These are phyloP conservation scores for Chesias legatella DNA, from an alignment of 2,888 invertebrate species.

Conservation along the genomic window DNA sequence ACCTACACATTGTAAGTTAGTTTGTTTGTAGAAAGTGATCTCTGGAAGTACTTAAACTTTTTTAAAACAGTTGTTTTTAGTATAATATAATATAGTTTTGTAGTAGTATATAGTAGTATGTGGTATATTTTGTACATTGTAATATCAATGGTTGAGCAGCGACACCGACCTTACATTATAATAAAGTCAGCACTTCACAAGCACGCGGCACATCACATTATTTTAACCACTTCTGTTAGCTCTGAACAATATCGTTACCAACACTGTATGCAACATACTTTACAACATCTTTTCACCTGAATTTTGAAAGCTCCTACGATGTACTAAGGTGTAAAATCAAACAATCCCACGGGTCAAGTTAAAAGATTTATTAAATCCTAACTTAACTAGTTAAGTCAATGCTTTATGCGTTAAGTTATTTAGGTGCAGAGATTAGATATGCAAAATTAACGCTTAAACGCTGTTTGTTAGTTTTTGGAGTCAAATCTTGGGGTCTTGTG, in stretches of 20 bases:
- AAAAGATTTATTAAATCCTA: conserved; percentile 13
- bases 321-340: background rate
- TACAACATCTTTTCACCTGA: background rate
- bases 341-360: conserved; percentile 9
- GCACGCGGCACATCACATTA: conserved; percentile 67
- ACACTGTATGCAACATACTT: conserved; percentile 31
- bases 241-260: conserved; percentile 51
- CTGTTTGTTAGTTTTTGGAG: conserved; percentile 2
- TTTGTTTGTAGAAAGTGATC: too few relatives aligned
- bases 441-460: conserved; percentile 3
- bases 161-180: conserved; percentile 37
- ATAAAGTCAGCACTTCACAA: conserved; percentile 67
- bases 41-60: too few relatives aligned
- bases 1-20: too few relatives aligned
- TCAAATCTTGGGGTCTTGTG: background rate
- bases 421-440: conserved; percentile 10
- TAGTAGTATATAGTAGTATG: too few relatives aligned
- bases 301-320: background rate
- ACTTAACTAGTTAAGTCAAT: conserved; percentile 15
- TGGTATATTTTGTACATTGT: too few relatives aligned
- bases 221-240: conserved; percentile 64
- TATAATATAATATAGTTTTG: too few relatives aligned
- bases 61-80: too few relatives aligned
- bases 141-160: conserved; percentile 25
- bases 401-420: conserved; percentile 14